These are phyloP conservation scores for Diaperis boleti DNA, from an alignment of 2,888 invertebrate genomes.

Conservation along the genomic window DNA sequence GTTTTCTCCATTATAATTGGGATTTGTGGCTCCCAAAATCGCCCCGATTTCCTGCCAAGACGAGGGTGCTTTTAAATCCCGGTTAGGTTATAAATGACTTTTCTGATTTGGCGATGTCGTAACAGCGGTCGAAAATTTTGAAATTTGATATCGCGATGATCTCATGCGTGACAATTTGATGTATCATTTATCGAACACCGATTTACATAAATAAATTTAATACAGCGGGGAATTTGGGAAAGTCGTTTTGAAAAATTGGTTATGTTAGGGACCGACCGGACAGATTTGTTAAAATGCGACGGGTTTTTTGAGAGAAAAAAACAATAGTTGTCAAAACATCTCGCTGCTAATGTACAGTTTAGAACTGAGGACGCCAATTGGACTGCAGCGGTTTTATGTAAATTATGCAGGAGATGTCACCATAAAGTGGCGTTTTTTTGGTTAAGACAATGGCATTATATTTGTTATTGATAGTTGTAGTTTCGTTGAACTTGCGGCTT, in stretches of 20 bases:
- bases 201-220: conserved; percentile 11
- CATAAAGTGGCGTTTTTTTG: too few relatives aligned
- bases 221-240: background rate
- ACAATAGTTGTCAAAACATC: too few relatives aligned
- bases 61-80: background rate
- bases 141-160: conserved; percentile 13
- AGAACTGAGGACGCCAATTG: too few relatives aligned
- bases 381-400: too few relatives aligned
- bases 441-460: too few relatives aligned
- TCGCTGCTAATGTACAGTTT: too few relatives aligned
- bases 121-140: conserved; percentile 1
- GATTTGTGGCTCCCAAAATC: conserved; percentile 4
- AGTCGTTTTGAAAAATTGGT: background rate
- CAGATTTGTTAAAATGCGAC: too few relatives aligned
- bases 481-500: too few relatives aligned
- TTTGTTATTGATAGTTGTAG: too few relatives aligned
- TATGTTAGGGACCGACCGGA: background rate
- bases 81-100: background rate
- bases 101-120: background rate
- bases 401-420: too few relatives aligned
- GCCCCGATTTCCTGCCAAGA: background rate
- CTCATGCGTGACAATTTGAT: conserved; percentile 10
- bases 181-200: background rate
- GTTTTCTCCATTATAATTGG: conserved; percentile 17
- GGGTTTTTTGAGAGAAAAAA: too few relatives aligned